phyloP scores from a whole-genome alignment of 2,888 invertebrate species.

The Ophraella communa region DNA sequence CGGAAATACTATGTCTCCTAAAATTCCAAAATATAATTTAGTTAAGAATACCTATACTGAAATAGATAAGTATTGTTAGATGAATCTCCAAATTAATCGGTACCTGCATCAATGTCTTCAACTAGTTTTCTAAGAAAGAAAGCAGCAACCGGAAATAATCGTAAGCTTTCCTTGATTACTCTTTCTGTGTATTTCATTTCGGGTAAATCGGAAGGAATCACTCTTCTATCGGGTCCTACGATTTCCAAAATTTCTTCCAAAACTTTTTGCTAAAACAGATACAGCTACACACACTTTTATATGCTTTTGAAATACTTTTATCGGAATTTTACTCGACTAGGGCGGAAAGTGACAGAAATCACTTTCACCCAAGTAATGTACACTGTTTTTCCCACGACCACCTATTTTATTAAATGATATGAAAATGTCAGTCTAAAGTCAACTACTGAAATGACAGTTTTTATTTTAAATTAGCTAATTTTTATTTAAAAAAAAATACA shows the following conservation, averaged over 20 bases:
- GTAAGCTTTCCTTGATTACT: slow-evolving; percentile 43
- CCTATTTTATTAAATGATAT: no score
- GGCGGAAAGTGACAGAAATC: not conserved
- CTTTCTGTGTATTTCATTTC: slow-evolving; percentile 42
- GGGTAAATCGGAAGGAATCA: slow-evolving; percentile 34
- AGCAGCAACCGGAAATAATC: slow-evolving; percentile 43
- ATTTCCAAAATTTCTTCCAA: slow-evolving; percentile 39
- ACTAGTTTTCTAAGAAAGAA: slow-evolving; percentile 27
- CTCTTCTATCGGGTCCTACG: slow-evolving; percentile 28
- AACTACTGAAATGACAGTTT: no score
- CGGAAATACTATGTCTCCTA: slow-evolving; percentile 43
- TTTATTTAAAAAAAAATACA: no score
- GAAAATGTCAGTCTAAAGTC: no score
- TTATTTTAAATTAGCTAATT: no score
- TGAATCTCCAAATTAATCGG: not conserved
- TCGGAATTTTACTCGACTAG: not conserved
- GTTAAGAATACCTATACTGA: no score
- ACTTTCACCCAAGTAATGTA: no score
- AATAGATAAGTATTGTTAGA: no score
- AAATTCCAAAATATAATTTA: not conserved
- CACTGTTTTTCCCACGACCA: no score
- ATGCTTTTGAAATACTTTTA: not conserved
- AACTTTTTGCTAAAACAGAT: slow-evolving; percentile 39
- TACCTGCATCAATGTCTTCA: slow-evolving; percentile 39
- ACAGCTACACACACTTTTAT: no score